A percentile compares a stretch with the other conserved stretches of the same genome.
phyloP scores from a whole-genome alignment of 2,113 vertebrate genomes.

The Gyps fulvus region DNA sequence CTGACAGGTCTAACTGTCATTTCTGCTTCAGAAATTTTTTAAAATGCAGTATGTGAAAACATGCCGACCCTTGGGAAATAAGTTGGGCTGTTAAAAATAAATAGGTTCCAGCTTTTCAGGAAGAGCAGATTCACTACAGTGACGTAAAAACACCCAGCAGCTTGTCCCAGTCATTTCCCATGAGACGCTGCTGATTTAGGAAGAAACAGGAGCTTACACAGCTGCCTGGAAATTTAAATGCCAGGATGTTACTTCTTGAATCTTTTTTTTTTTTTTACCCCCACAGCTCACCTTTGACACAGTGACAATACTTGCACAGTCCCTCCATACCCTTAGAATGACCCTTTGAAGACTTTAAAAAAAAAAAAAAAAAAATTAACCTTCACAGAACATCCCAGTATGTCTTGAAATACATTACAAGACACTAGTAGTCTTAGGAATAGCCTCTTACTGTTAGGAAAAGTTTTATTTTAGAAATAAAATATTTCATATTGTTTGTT shows the following conservation, averaged over 20 bases:
- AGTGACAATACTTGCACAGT: neutral
- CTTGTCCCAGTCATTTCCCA: constrained; percentile 46
- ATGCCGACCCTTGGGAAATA: constrained; percentile 32
- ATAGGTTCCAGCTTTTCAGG: constrained; percentile 62
- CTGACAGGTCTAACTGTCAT: neutral
- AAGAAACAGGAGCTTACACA: constrained; percentile 37
- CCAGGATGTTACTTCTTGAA: constrained; percentile 2
- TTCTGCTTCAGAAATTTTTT: constrained; percentile 30
- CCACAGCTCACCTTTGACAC: neutral
- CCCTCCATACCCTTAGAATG: neutral
- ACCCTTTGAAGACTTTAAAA: neutral
- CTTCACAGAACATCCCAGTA: neutral
- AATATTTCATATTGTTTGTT: neutral
- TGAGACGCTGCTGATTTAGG: constrained; percentile 24
- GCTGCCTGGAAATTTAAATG: constrained; percentile 52
- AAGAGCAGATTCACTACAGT: constrained; percentile 43
- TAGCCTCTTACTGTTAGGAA: neutral
- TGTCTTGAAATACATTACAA: neutral
- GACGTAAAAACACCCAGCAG: constrained; percentile 63
- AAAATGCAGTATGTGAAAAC: constrained; percentile 28
- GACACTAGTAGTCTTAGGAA: neutral
- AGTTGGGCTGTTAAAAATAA: constrained; percentile 56
- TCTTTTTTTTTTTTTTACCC: neutral
- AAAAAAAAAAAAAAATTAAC: neutral
- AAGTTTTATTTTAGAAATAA: neutral